phyloP scores from a whole-genome alignment of 2,888 invertebrate genomes.

The Piscicola geometra region DNA sequence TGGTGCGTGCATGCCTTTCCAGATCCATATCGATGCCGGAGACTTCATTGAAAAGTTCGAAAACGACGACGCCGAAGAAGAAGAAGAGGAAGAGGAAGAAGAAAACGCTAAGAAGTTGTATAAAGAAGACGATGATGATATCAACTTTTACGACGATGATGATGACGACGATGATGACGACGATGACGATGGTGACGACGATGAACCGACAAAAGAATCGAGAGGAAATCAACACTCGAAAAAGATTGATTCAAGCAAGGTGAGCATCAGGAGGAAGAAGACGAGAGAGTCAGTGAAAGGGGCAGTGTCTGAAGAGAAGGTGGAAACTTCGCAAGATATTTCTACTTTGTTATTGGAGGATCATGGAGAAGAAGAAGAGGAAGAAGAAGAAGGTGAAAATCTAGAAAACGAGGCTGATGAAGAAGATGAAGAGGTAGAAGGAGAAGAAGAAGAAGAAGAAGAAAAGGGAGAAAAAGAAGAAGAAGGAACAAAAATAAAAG shows the following conservation, averaged over 20 bases:
- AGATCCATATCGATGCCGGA: no score
- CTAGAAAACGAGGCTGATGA: neutral
- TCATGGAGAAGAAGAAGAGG: neutral
- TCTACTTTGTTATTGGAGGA: no score
- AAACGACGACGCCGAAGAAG: neutral
- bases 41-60: neutral
- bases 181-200: conserved; percentile 3
- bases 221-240: neutral
- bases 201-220: neutral
- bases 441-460: neutral
- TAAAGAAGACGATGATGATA: conserved; percentile 19
- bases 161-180: conserved; percentile 14
- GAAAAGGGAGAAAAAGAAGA: neutral
- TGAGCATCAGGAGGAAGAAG: neutral
- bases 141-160: neutral
- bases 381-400: neutral
- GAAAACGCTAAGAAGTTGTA: neutral
- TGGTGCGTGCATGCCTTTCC: no score
- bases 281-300: no score
- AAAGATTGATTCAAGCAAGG: neutral
- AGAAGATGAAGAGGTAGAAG: neutral
- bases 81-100: conserved; percentile 2
- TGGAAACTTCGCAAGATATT: no score
- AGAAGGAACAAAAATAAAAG: neutral
- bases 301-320: no score